phyloP scores from a whole-genome alignment of 35 echinoderm and acorn worm species.

The Apostichopus californicus region DNA sequence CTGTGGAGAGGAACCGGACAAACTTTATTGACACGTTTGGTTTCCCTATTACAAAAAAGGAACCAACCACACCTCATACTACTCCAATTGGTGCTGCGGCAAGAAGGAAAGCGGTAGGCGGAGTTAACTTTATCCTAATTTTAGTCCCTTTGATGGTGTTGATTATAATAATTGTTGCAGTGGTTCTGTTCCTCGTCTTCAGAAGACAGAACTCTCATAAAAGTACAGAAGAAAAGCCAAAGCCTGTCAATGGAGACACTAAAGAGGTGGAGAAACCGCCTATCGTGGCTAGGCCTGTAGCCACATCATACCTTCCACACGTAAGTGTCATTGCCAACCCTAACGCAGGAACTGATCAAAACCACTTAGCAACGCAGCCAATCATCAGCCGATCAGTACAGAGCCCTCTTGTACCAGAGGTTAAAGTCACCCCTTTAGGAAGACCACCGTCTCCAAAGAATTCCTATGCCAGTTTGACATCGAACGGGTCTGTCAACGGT shows the following conservation, averaged over 20 bases:
- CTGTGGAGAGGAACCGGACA: conserved; percentile 25
- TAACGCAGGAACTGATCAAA: conserved; percentile 12
- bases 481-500: conserved; percentile 66
- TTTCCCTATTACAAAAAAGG: conserved; percentile 19
- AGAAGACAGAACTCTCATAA: conserved; percentile 50
- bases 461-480: conserved; percentile 72
- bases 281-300: conserved; percentile 25
- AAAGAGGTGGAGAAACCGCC: conserved; percentile 34
- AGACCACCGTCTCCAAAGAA: conserved; percentile 83
- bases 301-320: conserved; percentile 26
- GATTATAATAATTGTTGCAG: conserved; percentile 67
- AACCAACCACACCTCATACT: conserved; percentile 41
- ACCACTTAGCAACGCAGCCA: conserved; percentile 43
- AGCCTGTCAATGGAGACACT: conserved; percentile 44
- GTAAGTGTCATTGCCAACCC: conserved; percentile 53
- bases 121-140: conserved; percentile 58
- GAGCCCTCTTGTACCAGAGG: conserved; percentile 87
- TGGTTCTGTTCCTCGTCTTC: conserved; percentile 63
- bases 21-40: conserved; percentile 38
- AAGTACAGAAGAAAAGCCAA: conserved; percentile 45
- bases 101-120: conserved; percentile 43
- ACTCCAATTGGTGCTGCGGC: conserved; percentile 37
- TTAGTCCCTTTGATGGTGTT: conserved; percentile 71
- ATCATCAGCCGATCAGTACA: conserved; percentile 60
- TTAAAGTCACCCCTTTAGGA: conserved; percentile 90